Evolutionary conservation across 2,888 invertebrate genomes (phyloP).

Genomic region (Pegoplata infirma): DNA sequence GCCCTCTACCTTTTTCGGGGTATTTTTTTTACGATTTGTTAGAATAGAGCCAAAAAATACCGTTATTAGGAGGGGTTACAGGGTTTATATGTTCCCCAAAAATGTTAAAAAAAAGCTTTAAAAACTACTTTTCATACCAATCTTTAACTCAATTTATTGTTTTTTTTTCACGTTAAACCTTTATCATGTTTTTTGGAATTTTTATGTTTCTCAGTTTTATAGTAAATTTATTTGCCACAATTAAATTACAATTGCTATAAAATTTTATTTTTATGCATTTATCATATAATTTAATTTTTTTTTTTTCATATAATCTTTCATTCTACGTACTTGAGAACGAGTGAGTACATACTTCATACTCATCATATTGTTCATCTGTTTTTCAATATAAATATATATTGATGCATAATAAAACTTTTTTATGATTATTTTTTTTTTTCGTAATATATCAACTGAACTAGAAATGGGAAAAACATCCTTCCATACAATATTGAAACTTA

Average conservation of each 20-base stretch:
- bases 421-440: background rate
- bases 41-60: too few relatives aligned
- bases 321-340: background rate
- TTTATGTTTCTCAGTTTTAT: too few relatives aligned
- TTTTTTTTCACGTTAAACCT: background rate
- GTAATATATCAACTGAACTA: background rate
- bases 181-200: background rate
- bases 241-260: background rate
- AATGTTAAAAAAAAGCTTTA: too few relatives aligned
- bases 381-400: background rate
- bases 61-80: too few relatives aligned
- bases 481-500: constrained; percentile 5
- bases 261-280: background rate
- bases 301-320: background rate
- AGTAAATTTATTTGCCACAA: background rate
- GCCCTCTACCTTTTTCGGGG: too few relatives aligned
- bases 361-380: background rate
- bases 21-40: too few relatives aligned
- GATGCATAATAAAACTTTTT: background rate
- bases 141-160: background rate
- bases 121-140: background rate
- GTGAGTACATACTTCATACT: background rate
- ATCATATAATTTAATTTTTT: background rate
- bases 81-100: too few relatives aligned
- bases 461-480: background rate